Base-by-base conservation (phyloP, 2,888 invertebrate species). In the Alcis repandata region DNA sequence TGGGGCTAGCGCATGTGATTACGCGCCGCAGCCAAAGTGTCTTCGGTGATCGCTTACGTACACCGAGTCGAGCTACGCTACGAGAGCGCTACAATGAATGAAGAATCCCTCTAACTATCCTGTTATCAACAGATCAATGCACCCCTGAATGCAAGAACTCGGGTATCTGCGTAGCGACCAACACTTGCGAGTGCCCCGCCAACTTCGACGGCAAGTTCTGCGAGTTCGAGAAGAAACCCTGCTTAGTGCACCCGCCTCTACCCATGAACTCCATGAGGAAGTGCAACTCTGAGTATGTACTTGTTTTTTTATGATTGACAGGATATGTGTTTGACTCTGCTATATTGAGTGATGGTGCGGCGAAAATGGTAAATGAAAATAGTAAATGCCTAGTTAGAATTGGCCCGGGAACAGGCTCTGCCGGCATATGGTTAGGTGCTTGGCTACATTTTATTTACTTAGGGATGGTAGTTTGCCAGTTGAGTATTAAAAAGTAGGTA, bases 131-230 rank as follows among this genome's bases (percentile, higher is more conserved):
- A 97, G 98, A 97, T 0, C 92, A 95, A 72, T 98, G 98, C 82
- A 84, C 94, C 19, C 96, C 96, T 0, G 90, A 94, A 0, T 98
- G 98, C 84, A 93, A 95, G 80, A 97, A 98, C 86, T 96, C 95
- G 59, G 98, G 98, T 0, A 95, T 96, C 54, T 98, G 98, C 79
- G 84, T 96, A 2, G 94, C 94, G 27, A 96, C 96, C 0, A 96
- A 97, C 80, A 91, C 95, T 0, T 98, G 98, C 79, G 88, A 95
- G 43, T 98, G 98, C 77, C 94, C 96, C 0, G 94, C 95, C 52
- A 95, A 95, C 79, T 97, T 93, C 87, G 94, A 94, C 46, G 97
- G 97, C 3, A 94, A 95, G 0, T 94, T 94, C 76, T 98, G 98
- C 80, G 96, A 97, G 89, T 95, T 95, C 70, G 95, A 96, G 82